A percentile compares a stretch with the other conserved stretches of the same genome.
These are phyloP conservation scores for Mesoclemmys tuberculata DNA, from an alignment of 2,113 vertebrate species.

Conservation along the genomic window DNA sequence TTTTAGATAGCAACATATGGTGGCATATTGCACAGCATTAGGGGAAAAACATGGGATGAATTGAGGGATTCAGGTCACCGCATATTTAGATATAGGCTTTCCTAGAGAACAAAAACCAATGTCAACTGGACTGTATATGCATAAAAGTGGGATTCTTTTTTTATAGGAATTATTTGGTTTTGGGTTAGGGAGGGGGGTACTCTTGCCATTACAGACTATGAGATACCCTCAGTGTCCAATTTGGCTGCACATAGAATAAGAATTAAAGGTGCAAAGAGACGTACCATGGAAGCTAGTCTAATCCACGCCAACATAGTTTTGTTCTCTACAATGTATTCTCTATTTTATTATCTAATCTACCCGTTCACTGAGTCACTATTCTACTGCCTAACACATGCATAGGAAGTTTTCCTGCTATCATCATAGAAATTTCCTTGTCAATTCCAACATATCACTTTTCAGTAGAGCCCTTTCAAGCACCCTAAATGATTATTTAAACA, in stretches of 20 bases:
- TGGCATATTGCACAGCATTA: not conserved
- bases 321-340: not conserved
- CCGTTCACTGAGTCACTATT: not conserved
- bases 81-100: not conserved
- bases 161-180: not conserved
- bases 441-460: not conserved
- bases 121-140: not conserved
- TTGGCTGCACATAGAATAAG: not conserved
- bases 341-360: not conserved
- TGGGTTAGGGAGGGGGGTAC: not conserved
- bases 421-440: not conserved
- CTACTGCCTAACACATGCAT: not conserved
- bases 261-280: not conserved
- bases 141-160: not conserved
- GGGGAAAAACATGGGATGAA: not conserved
- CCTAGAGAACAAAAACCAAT: not conserved
- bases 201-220: not conserved
- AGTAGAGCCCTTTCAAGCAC: not conserved
- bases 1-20: not conserved
- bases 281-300: not conserved
- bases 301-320: not conserved
- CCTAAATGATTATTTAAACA: not conserved
- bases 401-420: not conserved
- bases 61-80: not conserved
- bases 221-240: not conserved